Evolutionary conservation across 2,797 vertebrate species (phyloP).

Genomic region (Pseudotriccus pelzelni): DNA sequence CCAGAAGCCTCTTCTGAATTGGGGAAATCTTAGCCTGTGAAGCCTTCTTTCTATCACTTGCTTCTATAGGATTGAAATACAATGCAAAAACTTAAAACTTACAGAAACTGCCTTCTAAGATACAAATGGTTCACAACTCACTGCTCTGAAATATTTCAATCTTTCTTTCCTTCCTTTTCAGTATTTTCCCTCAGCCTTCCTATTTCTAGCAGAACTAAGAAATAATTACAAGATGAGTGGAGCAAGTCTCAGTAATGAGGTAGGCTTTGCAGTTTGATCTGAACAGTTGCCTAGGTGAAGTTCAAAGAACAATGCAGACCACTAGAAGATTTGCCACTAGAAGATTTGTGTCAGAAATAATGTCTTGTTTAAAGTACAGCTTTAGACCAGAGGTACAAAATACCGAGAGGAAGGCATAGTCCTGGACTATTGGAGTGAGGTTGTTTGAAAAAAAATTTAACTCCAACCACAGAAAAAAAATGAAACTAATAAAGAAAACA

Average conservation of each 20-base stretch:
- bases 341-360: background rate
- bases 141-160: background rate
- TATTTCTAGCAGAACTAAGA: conserved; percentile 13
- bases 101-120: background rate
- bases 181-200: background rate
- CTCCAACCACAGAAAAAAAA: background rate
- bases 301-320: conserved; percentile 22
- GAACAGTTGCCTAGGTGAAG: conserved; percentile 39
- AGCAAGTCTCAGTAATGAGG: background rate
- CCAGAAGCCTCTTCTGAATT: background rate
- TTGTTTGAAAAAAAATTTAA: background rate
- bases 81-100: background rate
- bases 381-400: background rate
- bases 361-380: background rate
- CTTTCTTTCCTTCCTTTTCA: background rate
- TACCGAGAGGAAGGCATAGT: background rate
- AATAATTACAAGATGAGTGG: background rate
- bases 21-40: background rate
- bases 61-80: background rate
- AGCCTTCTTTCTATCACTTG: background rate
- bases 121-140: background rate
- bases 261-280: conserved; percentile 40
- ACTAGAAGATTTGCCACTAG: background rate
- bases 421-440: background rate
- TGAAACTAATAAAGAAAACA: background rate